Evolutionary conservation across 2,113 vertebrate genomes (phyloP), one percentile per base, ranked within the genome.

Genomic region (Cyanoderma ruficeps): DNA sequence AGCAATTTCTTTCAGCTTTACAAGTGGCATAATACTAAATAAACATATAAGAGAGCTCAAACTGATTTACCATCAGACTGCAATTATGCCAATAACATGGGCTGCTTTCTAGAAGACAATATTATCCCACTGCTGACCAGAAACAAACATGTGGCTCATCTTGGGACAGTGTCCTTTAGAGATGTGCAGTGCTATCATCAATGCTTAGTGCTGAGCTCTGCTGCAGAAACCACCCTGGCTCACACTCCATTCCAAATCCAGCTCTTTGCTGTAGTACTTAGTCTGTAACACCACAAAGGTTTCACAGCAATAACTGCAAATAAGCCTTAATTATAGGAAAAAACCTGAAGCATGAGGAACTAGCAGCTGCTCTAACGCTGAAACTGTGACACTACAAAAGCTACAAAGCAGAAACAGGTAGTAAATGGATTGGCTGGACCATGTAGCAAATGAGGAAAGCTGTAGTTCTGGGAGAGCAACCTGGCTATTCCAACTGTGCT

Each of bases 1-100:
- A 93, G 78, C 71, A 83, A 57, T 35, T 91, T 90, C 41, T 70
- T 70, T 75, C 81, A 91, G 95, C 87, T 90, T 91, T 75, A 69
- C 42, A 56, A 78, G 52, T 50, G 77, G 71, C 80, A 67, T 85
- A 81, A 71, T 24, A 65, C 57, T 91, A 87, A 91, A 78, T 13
- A 65, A 76, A 55, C 31, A 87, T 47, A 25, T 72, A 61, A 67
- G 78, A 72, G 31, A 77, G 69, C 87, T 93, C 69, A 64, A 50
- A 75, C 21, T 69, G 68, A 84, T 77, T 87, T 81, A 81, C 74
- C 56, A 91, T 52, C 72, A 80, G 46, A 57, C 44, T 94, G 68
- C 68, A 75, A 35, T 70, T 53, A 82, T 52, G 46, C 61, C 87
- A 80, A 3, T 39, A 47, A 50, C 75, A 79, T 2, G 2, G 22